Evolutionary conservation across 2,797 vertebrate genomes (phyloP).

Genomic region (Oceanodroma leucorhoa): DNA sequence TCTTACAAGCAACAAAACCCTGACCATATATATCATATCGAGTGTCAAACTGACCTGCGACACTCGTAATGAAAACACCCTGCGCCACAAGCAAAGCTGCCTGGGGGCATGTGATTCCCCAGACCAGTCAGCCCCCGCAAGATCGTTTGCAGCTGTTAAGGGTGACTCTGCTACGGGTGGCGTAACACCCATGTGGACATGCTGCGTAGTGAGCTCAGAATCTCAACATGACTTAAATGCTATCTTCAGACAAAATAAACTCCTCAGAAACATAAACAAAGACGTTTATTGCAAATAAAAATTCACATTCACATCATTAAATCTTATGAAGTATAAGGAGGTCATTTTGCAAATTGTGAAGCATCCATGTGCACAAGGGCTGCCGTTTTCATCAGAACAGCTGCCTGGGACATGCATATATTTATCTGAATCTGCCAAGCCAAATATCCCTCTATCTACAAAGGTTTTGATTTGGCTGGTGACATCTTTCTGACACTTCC

Average conservation of each 20-base stretch:
- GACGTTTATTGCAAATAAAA: constrained; percentile 59
- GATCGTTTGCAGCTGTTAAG: background rate
- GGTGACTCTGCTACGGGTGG: background rate
- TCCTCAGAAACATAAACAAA: constrained; percentile 22
- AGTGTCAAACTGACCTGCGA: background rate
- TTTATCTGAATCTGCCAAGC: constrained; percentile 13
- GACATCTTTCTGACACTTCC: constrained; percentile 19
- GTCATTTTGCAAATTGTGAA: constrained; percentile 14
- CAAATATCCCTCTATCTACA: constrained; percentile 32
- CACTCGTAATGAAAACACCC: background rate
- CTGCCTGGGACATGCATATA: background rate
- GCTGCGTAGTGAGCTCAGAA: background rate
- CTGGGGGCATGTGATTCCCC: background rate
- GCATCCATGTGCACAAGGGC: background rate
- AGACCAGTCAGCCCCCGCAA: background rate
- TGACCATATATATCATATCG: background rate
- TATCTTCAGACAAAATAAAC: constrained; percentile 14
- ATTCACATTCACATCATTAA: constrained; percentile 43
- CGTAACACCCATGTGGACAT: background rate
- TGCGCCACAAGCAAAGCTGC: background rate
- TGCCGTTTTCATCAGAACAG: background rate
- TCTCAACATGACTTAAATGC: background rate
- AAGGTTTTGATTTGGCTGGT: constrained; percentile 31
- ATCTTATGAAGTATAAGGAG: constrained; percentile 31
- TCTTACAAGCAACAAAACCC: background rate